Conservation (phyloP, 1,140 invertebrate genomes). For the Philopotamus ludificatus region DNA sequence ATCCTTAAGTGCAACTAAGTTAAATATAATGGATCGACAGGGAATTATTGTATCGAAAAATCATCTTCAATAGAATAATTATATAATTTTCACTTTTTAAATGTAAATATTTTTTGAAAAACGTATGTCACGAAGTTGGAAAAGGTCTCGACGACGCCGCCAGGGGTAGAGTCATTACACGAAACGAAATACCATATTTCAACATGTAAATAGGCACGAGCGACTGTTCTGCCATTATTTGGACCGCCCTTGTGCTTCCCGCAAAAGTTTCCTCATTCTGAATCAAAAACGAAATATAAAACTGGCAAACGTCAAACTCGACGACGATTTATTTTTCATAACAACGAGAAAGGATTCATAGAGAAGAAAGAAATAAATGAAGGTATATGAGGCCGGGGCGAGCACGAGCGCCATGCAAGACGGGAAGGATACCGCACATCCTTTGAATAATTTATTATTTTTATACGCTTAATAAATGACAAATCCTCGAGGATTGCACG, state of each 20-base stretch:
- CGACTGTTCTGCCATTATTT: constrained; percentile 13
- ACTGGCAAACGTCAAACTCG: constrained; percentile 25
- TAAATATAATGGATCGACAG: too few relatives aligned
- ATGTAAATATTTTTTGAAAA: too few relatives aligned
- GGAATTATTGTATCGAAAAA: too few relatives aligned
- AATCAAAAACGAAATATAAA: constrained; percentile 22
- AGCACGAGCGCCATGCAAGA: neutral
- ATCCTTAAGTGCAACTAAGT: too few relatives aligned
- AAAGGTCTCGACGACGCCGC: neutral
- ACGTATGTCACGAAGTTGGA: neutral
- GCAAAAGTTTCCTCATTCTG: constrained; percentile 8
- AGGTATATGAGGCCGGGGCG: constrained; percentile 11
- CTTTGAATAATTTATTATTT: neutral
- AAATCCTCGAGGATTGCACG: too few relatives aligned
- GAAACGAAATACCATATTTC: constrained; percentile 27
- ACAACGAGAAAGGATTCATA: constrained; percentile 26
- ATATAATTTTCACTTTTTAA: too few relatives aligned
- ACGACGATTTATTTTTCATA: constrained; percentile 31
- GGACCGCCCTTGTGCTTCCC: neutral
- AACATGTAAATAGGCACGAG: constrained; percentile 18
- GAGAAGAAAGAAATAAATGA: constrained; percentile 26
- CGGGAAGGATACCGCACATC: neutral
- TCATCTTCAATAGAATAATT: too few relatives aligned
- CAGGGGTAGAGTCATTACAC: constrained; percentile 14
- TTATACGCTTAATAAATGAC: neutral